These are phyloP conservation scores for Hypotaenidia okinawae DNA, from an alignment of 2,797 vertebrate species.

Conservation along the genomic window DNA sequence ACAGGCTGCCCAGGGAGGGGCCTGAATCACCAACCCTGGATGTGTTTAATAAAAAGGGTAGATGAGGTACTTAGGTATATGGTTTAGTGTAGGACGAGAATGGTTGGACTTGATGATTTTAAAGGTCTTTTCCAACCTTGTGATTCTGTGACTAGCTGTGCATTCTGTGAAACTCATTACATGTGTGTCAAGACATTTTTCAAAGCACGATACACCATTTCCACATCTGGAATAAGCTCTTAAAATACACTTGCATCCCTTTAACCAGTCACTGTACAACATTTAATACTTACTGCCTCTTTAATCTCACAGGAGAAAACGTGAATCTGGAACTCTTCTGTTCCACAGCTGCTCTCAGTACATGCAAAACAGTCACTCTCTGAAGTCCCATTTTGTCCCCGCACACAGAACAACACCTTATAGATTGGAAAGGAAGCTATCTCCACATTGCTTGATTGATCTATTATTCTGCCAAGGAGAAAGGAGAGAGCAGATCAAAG, in stretches of 20 bases:
- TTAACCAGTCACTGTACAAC: not conserved
- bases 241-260: not conserved
- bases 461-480: constrained; percentile 84
- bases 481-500: not conserved
- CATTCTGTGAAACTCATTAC: not conserved
- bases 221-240: not conserved
- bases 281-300: constrained; percentile 91
- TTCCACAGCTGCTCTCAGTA: constrained; percentile 93
- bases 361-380: constrained; percentile 96
- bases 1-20: too few relatives aligned
- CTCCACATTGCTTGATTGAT: constrained; percentile 87
- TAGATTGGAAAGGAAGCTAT: constrained; percentile 95
- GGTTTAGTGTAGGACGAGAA: too few relatives aligned
- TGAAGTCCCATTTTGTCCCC: constrained; percentile 86
- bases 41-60: too few relatives aligned
- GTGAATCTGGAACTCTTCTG: constrained; percentile 97
- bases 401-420: constrained; percentile 94
- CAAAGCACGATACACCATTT: not conserved
- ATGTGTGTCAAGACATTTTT: not conserved
- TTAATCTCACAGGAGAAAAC: constrained; percentile 97
- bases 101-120: too few relatives aligned
- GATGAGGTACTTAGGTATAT: too few relatives aligned
- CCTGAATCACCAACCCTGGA: too few relatives aligned
- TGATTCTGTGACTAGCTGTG: not conserved
- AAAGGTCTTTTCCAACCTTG: too few relatives aligned